Evolutionary conservation across 2,113 vertebrate species (phyloP).

Genomic region (Sorex araneus): DNA sequence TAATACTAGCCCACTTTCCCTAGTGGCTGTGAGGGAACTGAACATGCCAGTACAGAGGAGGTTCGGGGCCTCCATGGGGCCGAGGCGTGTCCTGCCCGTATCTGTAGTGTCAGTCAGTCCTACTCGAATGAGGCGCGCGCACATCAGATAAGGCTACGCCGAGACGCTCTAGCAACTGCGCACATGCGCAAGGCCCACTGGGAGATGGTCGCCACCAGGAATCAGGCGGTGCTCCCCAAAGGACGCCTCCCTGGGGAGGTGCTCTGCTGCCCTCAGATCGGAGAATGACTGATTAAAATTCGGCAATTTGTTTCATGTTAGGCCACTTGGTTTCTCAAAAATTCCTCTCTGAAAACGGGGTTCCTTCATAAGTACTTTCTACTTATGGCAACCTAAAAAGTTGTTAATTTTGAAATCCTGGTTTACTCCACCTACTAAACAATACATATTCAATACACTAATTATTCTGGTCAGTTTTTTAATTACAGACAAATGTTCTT

Average conservation of each 20-base stretch:
- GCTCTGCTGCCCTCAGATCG: not conserved
- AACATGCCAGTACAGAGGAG: not conserved
- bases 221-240: not conserved
- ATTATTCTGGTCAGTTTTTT: not conserved
- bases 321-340: not conserved
- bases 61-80: not conserved
- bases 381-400: not conserved
- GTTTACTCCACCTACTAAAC: not conserved
- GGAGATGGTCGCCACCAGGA: not conserved
- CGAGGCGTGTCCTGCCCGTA: not conserved
- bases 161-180: not conserved
- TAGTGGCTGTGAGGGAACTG: no score
- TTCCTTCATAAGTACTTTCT: not conserved
- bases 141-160: not conserved
- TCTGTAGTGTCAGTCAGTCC: not conserved
- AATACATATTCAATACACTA: not conserved
- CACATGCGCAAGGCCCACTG: not conserved
- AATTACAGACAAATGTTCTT: slow-evolving; percentile 30
- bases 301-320: not conserved
- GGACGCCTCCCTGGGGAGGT: not conserved
- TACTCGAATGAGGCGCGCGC: not conserved
- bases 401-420: not conserved
- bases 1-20: no score
- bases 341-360: not conserved
- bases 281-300: not conserved